Percentiles rank a stretch among this genome's conserved stretches.
phyloP scores from a whole-genome alignment of 2,113 vertebrate species.

The Chunga burmeisteri region DNA sequence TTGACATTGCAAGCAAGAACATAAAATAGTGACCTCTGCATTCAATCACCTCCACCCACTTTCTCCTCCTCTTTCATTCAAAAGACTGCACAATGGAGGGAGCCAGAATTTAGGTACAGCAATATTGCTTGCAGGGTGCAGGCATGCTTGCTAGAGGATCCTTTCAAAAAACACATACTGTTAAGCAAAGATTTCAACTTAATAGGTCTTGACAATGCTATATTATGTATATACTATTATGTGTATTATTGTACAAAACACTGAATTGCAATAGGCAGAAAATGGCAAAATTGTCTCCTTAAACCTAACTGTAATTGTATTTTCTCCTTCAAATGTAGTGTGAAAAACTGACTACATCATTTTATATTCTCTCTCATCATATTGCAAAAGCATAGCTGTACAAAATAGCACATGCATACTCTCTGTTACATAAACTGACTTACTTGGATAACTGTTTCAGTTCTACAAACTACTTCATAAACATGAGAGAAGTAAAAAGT shows the following conservation, averaged over 20 bases:
- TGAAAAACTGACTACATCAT: background rate
- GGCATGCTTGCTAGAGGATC: background rate
- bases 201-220: background rate
- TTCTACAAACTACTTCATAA: background rate
- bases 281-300: background rate
- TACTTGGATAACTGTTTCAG: background rate
- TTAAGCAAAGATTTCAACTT: background rate
- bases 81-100: background rate
- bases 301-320: background rate
- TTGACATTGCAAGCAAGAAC: background rate
- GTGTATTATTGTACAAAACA: background rate
- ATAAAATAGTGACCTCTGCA: background rate
- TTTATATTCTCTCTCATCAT: background rate
- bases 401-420: fast-evolving
- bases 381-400: background rate
- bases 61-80: background rate
- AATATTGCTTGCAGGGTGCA: background rate
- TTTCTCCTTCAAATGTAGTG: background rate
- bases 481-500: background rate
- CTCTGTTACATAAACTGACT: too few relatives aligned
- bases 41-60: background rate
- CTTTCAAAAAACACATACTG: background rate
- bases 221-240: background rate
- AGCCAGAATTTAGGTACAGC: background rate
- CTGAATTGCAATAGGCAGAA: background rate